A percentile compares a stretch with the other conserved stretches of the same genome.
phyloP scores from a whole-genome alignment of 2,888 invertebrate genomes.

The Conistra vaccinii region DNA sequence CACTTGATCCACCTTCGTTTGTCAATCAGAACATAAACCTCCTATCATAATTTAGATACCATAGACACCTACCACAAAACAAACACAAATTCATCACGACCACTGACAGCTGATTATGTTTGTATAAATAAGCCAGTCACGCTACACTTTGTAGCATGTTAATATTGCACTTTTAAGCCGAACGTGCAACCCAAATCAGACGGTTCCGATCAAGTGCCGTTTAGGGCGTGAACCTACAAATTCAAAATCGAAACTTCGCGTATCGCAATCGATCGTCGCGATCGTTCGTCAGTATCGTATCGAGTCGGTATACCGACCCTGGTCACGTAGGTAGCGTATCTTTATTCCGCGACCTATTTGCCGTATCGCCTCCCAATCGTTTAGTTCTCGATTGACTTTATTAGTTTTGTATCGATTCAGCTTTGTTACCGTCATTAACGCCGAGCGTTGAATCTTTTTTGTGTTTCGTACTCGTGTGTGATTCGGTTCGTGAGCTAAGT shows the following conservation, averaged over 20 bases:
- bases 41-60: conserved; percentile 9
- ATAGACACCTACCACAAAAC: conserved; percentile 1
- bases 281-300: conserved; percentile 68
- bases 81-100: conserved; percentile 35
- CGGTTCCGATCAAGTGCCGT: conserved; percentile 47
- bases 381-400: conserved; percentile 73
- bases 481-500: conserved; percentile 61
- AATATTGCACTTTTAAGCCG: conserved; percentile 49
- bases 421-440: conserved; percentile 70
- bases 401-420: conserved; percentile 72
- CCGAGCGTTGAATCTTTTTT: conserved; percentile 68
- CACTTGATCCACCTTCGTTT: background rate
- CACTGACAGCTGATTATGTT: conserved; percentile 37
- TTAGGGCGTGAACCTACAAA: conserved; percentile 64
- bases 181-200: conserved; percentile 46
- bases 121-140: conserved; percentile 49
- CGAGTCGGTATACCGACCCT: conserved; percentile 66
- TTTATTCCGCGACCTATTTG: conserved; percentile 72
- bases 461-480: conserved; percentile 55
- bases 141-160: conserved; percentile 55
- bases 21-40: conserved; percentile 29
- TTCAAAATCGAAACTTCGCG: conserved; percentile 63
- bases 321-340: conserved; percentile 72
- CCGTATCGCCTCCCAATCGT: conserved; percentile 73
- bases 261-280: conserved; percentile 62